Conservation (phyloP, 2,888 invertebrate species). For the Caenorhabditis virilis region DNA sequence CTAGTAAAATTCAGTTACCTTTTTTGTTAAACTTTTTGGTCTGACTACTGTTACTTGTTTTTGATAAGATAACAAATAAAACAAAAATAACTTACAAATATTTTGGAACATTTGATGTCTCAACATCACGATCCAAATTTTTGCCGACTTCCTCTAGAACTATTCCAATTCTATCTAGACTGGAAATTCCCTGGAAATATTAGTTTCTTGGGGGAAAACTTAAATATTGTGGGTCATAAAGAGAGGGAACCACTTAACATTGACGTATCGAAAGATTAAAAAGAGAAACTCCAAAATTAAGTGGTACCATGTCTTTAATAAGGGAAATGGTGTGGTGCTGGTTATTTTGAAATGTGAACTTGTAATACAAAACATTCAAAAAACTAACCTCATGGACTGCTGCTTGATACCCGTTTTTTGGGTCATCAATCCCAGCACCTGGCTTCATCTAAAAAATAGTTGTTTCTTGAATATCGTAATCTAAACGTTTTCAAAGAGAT, state of each 20-base stretch:
- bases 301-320: no score
- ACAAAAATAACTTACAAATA: slow-evolving; percentile 31
- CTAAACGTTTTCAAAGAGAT: neutral
- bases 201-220: neutral
- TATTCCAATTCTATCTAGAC: slow-evolving; percentile 25
- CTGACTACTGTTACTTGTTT: neutral
- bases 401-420: slow-evolving; percentile 26
- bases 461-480: neutral
- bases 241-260: no score
- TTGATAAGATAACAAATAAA: neutral
- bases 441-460: slow-evolving; percentile 21
- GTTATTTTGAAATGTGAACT: no score
- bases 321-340: no score
- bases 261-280: no score
- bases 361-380: no score
- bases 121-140: slow-evolving; percentile 14
- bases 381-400: slow-evolving; percentile 33
- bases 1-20: no score
- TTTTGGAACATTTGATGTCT: slow-evolving; percentile 13
- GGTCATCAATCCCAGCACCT: slow-evolving; percentile 25
- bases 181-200: slow-evolving; percentile 22
- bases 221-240: slow-evolving; percentile 4
- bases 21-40: neutral
- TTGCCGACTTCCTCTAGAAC: slow-evolving; percentile 27
- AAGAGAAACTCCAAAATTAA: no score